Base-by-base conservation (phyloP, 2,888 invertebrate genomes). In the Torymus auratus region DNA sequence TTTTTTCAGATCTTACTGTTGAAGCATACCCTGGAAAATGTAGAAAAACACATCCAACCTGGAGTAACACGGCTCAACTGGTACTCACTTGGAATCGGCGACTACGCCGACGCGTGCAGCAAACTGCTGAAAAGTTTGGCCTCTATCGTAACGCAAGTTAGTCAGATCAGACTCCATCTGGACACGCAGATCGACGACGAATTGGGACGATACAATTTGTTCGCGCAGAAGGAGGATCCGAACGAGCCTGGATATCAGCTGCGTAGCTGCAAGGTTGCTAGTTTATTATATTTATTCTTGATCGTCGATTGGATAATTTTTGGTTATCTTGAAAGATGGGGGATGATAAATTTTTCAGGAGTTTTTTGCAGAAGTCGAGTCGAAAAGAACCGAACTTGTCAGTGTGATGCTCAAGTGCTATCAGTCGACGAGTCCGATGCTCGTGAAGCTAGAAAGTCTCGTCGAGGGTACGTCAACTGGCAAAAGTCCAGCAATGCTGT, bases 391-490 rank as follows among this genome's bases (percentile, higher is more conserved):
- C 0, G 94, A 94, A 78, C 94, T 95, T 69, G 92, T 95, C 7
- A 94, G 94, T 1, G 91, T 92, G 5, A 93, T 98, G 89, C 92
- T 94, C 0, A 93, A 94, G 70, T 93, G 95, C n/a, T 97, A 97
- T 88, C 94, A 95, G 65, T 95, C 96, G 0, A 92, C 97, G 64
- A 95, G 96, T 0, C 96, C 97, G 0, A 94, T 97, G 77, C 92
- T 98, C 14, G 94, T 95, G 85, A 98, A 98, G 91, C 91, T 98
- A 82, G 98, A 98, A 91, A 96, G 95, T 83, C 91, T 98, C 55
- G 95, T 97, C 1, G 93, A 96, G 20, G 95, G 95, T 81, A 95
- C 96, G 1, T 95, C 95, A 84, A 95, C 96, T 0, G 97, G 97
- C 2, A 92, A 92, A 72, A 95, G 95, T 0, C 90, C 92, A 0